Evolutionary conservation across 2,888 invertebrate species (phyloP).

Genomic region (Tetanocera ferruginea): DNA sequence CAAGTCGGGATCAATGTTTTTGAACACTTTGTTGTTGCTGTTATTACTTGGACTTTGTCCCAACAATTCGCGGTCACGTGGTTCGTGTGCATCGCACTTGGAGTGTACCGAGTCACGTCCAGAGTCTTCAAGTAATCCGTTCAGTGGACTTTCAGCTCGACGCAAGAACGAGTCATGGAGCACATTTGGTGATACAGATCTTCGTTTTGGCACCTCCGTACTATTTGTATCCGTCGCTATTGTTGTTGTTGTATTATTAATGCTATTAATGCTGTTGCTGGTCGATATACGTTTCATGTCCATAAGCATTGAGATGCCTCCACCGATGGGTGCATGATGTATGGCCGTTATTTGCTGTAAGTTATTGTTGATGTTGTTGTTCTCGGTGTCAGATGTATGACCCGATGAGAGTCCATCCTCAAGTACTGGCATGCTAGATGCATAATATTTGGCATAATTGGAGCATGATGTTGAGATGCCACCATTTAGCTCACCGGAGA

Average conservation of each 20-base stretch:
- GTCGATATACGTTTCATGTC: slow-evolving; percentile 65
- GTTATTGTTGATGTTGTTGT: slow-evolving; percentile 75
- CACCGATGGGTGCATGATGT: slow-evolving; percentile 49
- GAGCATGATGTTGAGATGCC: slow-evolving; percentile 74
- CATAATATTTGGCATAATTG: slow-evolving; percentile 78
- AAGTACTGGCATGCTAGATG: slow-evolving; percentile 88
- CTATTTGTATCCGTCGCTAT: slow-evolving; percentile 40
- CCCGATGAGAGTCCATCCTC: slow-evolving; percentile 96
- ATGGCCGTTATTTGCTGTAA: slow-evolving; percentile 46
- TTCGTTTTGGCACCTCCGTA: background rate
- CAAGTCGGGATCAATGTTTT: slow-evolving; percentile 73
- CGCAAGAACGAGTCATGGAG: slow-evolving; percentile 49
- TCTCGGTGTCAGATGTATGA: slow-evolving; percentile 92
- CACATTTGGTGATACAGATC: slow-evolving; percentile 48
- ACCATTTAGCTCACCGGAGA: slow-evolving; percentile 72
- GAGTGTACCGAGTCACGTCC: slow-evolving; percentile 51
- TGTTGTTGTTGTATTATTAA: slow-evolving; percentile 55
- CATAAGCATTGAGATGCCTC: slow-evolving; percentile 68
- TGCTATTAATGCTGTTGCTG: slow-evolving; percentile 64
- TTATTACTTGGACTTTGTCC: slow-evolving; percentile 66
- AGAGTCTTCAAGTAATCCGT: slow-evolving; percentile 55
- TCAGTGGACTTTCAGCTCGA: slow-evolving; percentile 61
- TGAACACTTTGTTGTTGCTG: slow-evolving; percentile 69
- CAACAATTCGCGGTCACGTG: slow-evolving; percentile 59
- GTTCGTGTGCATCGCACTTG: background rate